A percentile compares a stretch with the other conserved stretches of the same genome.
Conservation (phyloP, 2,797 vertebrate species). For the Mionectes olivaceus region DNA sequence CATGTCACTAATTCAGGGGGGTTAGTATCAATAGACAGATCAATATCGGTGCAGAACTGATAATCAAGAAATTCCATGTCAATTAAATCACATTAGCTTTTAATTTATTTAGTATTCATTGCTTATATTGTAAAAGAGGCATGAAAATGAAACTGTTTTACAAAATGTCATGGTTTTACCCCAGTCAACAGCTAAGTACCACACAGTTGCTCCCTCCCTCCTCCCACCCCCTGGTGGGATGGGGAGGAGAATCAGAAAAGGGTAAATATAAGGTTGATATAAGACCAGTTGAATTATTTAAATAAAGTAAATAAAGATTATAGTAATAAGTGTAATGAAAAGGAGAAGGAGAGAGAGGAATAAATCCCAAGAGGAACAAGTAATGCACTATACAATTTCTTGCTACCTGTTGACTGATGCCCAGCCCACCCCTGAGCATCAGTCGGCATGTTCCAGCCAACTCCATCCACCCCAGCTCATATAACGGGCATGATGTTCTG, state of each 20-base stretch:
- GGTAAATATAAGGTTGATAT: not conserved
- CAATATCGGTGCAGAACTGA: not conserved
- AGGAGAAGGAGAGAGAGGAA: not conserved
- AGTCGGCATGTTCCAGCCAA: not conserved
- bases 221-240: not conserved
- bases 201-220: rapidly evolving
- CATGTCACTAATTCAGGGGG: not conserved
- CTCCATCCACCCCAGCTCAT: not conserved
- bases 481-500: not conserved
- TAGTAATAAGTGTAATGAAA: not conserved
- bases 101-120: not conserved
- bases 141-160: not conserved
- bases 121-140: not conserved
- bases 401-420: not conserved
- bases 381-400: not conserved
- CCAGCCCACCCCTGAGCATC: not conserved
- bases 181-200: not conserved
- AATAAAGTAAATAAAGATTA: not conserved
- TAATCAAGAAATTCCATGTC: not conserved
- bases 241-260: not conserved
- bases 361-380: not conserved
- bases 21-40: not conserved
- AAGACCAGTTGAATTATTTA: not conserved
- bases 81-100: not conserved
- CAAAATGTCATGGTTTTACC: not conserved